Percentiles rank a stretch among this genome's conserved stretches.
Evolutionary conservation across 2,888 invertebrate species (phyloP).

Genomic region (Lithophane ornitopus): DNA sequence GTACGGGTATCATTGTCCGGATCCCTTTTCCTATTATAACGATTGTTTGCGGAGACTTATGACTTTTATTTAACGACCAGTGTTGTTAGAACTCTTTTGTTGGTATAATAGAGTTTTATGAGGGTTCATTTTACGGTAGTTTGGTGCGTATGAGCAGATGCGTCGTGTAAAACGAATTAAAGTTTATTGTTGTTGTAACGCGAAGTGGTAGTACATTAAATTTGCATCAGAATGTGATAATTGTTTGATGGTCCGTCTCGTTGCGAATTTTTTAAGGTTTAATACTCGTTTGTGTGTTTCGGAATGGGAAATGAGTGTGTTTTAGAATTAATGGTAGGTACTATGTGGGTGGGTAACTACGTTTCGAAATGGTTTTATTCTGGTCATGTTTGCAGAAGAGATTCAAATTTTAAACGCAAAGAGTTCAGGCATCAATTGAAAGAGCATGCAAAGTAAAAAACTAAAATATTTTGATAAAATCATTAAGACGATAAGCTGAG

Average conservation of each 20-base stretch:
- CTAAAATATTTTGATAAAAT: not conserved
- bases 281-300: slow-evolving; percentile 38
- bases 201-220: slow-evolving; percentile 78
- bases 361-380: not conserved
- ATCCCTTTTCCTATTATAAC: slow-evolving; percentile 82
- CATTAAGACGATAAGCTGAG: not conserved
- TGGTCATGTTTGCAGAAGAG: not conserved
- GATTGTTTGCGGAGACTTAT: slow-evolving; percentile 86
- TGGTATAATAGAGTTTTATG: slow-evolving; percentile 60
- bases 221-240: slow-evolving; percentile 87
- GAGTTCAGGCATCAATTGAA: not conserved
- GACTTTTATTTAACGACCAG: slow-evolving; percentile 81
- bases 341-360: not conserved
- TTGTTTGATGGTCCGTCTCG: slow-evolving; percentile 79
- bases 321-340: slow-evolving; percentile 35
- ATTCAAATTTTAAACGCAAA: not conserved
- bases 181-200: slow-evolving; percentile 79
- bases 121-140: slow-evolving; percentile 75
- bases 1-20: slow-evolving; percentile 76
- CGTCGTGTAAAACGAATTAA: slow-evolving; percentile 73
- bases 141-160: slow-evolving; percentile 69
- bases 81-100: slow-evolving; percentile 70
- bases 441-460: not conserved
- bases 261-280: slow-evolving; percentile 53
- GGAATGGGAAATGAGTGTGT: slow-evolving; percentile 26